Conservation (phyloP, 2,113 vertebrate genomes). For the Murina feae region DNA sequence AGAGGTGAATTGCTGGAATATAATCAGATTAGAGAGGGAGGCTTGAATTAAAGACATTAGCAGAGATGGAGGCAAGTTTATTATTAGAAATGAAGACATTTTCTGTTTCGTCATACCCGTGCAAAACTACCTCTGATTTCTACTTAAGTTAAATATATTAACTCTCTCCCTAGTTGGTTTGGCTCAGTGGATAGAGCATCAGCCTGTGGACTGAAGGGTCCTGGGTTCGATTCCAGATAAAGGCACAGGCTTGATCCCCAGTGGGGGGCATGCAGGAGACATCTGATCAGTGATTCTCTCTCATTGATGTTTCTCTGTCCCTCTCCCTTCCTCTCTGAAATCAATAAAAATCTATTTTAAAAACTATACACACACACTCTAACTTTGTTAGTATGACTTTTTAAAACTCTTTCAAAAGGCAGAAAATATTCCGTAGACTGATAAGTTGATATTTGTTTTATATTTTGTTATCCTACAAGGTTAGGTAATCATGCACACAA, state of each 20-base stretch:
- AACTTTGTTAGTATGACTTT: neutral
- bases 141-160: conserved; percentile 10
- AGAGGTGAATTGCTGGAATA: neutral
- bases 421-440: neutral
- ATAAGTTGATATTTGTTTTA: neutral
- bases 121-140: neutral
- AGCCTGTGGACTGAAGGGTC: too few relatives aligned
- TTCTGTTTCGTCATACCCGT: neutral
- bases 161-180: neutral
- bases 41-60: neutral
- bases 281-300: too few relatives aligned
- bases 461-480: neutral
- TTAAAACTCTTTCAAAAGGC: neutral
- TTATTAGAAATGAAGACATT: neutral
- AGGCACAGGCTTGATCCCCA: too few relatives aligned
- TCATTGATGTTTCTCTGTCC: too few relatives aligned
- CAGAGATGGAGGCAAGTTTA: neutral
- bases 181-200: too few relatives aligned
- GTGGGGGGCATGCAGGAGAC: too few relatives aligned
- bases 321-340: too few relatives aligned
- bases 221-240: too few relatives aligned
- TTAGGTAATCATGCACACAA: neutral
- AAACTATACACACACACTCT: neutral
- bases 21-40: too few relatives aligned
- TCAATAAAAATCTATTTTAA: too few relatives aligned